Conservation (phyloP, 2,888 invertebrate species). For the Limnephilus auricula region DNA sequence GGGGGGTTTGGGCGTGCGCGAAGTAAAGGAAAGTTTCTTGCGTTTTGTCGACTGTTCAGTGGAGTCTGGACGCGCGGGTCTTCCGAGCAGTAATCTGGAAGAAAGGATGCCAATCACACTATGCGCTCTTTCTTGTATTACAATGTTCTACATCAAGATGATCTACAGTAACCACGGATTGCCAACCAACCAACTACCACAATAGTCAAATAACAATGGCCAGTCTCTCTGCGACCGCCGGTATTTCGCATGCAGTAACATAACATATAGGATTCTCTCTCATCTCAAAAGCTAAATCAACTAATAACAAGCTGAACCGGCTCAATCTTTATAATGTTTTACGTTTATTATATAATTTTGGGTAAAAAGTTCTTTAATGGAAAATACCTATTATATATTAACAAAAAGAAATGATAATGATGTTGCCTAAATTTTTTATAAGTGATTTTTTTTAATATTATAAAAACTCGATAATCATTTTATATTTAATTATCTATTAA, state of each 20-base stretch:
- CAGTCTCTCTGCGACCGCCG: not conserved
- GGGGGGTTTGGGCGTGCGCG: slow-evolving; percentile 26
- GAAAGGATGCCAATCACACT: slow-evolving; percentile 66
- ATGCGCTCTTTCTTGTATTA: slow-evolving; percentile 53
- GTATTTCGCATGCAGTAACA: slow-evolving; percentile 30
- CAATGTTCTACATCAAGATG: slow-evolving; percentile 50
- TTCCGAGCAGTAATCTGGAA: slow-evolving; percentile 64
- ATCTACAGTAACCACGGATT: slow-evolving; percentile 41
- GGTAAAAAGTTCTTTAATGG: not conserved
- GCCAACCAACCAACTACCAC: slow-evolving; percentile 21
- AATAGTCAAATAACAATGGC: slow-evolving; percentile 11
- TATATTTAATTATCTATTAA: not conserved
- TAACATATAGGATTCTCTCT: not conserved
- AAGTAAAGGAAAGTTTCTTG: slow-evolving; percentile 55
- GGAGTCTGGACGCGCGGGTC: slow-evolving; percentile 52
- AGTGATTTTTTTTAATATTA: not conserved
- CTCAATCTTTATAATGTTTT: not conserved
- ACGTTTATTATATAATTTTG: no score
- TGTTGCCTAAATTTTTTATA: not conserved
- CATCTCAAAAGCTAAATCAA: not conserved
- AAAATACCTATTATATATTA: not conserved
- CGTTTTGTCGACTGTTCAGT: slow-evolving; percentile 53
- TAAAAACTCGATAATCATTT: not conserved
- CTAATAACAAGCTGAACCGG: not conserved
- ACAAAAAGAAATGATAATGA: not conserved